phyloP scores from a whole-genome alignment of 2,797 vertebrate species.

The Bradypodion ventrale region DNA sequence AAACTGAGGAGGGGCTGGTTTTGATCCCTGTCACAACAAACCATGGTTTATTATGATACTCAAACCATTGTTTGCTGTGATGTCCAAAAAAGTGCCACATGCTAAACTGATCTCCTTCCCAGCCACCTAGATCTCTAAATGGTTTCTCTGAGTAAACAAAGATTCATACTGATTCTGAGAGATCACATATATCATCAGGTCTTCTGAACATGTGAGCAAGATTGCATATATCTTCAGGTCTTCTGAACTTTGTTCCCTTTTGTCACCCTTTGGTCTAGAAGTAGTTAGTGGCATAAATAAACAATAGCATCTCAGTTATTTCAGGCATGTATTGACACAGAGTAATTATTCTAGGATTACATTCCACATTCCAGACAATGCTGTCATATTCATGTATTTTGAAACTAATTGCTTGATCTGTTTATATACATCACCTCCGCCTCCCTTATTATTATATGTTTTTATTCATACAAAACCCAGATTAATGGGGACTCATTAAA shows the following conservation, averaged over 20 bases:
- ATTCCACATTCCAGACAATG: not conserved
- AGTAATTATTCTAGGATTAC: not conserved
- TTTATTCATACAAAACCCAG: not conserved
- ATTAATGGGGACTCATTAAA: not conserved
- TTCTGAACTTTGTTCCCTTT: not conserved
- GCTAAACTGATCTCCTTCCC: not conserved
- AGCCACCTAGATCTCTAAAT: not conserved
- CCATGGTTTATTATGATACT: not conserved
- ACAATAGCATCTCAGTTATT: not conserved
- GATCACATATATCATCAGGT: not conserved
- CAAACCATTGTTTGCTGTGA: not conserved
- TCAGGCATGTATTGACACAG: not conserved
- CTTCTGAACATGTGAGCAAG: no score
- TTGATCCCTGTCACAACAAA: not conserved
- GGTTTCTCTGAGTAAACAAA: not conserved
- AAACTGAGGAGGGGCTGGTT: no score
- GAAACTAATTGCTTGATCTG: no score
- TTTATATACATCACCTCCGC: not conserved
- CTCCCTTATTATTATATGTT: not conserved
- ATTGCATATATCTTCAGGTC: not conserved
- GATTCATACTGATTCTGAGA: not conserved
- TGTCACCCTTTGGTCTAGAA: not conserved
- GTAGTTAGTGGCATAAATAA: not conserved
- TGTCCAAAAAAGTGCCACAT: not conserved
- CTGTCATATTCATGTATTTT: not conserved